Percentiles rank a stretch among this genome's conserved stretches.
These are phyloP conservation scores for Brachynemurus nebulosus DNA, from an alignment of 2,888 invertebrate genomes.

Conservation along the genomic window DNA sequence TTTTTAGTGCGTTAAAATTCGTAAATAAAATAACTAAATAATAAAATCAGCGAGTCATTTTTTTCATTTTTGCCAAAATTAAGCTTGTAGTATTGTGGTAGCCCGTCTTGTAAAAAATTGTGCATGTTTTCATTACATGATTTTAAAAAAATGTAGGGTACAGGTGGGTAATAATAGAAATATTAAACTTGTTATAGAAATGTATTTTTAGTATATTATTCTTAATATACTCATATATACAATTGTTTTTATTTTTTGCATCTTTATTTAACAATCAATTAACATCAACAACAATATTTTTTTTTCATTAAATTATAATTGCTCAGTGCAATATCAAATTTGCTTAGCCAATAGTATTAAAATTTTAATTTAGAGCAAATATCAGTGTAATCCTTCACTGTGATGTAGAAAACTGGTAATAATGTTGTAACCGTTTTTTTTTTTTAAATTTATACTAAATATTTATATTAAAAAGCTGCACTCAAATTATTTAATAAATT, in stretches of 20 bases:
- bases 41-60: no score
- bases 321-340: slow-evolving; percentile 17
- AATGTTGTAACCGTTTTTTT: no score
- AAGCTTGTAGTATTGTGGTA: no score
- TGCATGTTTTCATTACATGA: no score
- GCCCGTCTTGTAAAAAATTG: no score
- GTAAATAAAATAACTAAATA: no score
- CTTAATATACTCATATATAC: slow-evolving; percentile 33
- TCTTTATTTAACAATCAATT: slow-evolving; percentile 56
- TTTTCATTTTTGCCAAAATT: no score
- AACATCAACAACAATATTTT: slow-evolving; percentile 62
- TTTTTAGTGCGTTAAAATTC: no score
- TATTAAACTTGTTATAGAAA: slow-evolving; percentile 6
- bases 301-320: slow-evolving; percentile 28
- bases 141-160: no score
- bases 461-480: not conserved
- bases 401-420: slow-evolving; percentile 24
- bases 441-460: slow-evolving; percentile 5
- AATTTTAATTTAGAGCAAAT: slow-evolving; percentile 20
- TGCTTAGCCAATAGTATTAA: slow-evolving; percentile 9
- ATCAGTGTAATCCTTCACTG: slow-evolving; percentile 22
- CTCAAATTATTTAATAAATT: no score
- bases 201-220: slow-evolving; percentile 14
- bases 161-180: no score
- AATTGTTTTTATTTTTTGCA: slow-evolving; percentile 47